A percentile compares a stretch with the other conserved stretches of the same genome.
Conservation (phyloP, 2,113 vertebrate species). For the Sorex araneus region DNA sequence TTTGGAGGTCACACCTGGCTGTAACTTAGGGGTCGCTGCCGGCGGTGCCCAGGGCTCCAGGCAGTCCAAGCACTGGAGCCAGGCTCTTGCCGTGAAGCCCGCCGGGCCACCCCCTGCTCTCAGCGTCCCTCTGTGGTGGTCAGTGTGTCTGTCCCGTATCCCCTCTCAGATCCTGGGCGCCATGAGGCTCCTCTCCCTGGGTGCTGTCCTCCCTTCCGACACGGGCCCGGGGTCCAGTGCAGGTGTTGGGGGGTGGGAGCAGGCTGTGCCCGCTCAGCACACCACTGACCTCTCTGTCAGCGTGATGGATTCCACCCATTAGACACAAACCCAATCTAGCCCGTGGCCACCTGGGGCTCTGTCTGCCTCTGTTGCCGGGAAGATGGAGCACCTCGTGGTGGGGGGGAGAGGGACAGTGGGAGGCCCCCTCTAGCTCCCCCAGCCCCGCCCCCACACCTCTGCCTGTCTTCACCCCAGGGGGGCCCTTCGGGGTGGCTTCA, state of each 20-base stretch:
- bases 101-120: no score
- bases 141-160: no score
- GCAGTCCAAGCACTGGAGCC: no score
- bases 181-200: not conserved
- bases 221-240: not conserved
- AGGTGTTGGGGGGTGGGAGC: not conserved
- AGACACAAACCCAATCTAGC: slow-evolving; percentile 73
- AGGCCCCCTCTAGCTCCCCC: not conserved
- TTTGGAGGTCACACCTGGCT: no score
- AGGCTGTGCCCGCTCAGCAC: not conserved
- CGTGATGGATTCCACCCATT: slow-evolving; percentile 74
- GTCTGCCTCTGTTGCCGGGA: slow-evolving; percentile 58
- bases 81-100: no score
- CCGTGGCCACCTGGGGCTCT: slow-evolving; percentile 74
- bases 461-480: fast-evolving
- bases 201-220: not conserved
- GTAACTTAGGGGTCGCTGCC: no score
- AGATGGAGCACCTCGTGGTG: slow-evolving; percentile 5
- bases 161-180: not conserved
- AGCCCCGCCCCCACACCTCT: not conserved
- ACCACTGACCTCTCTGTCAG: not conserved
- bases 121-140: no score
- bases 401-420: not conserved
- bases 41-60: no score
- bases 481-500: not conserved